phyloP scores from a whole-genome alignment of 2,113 vertebrate species.

The Labeo rohita region DNA sequence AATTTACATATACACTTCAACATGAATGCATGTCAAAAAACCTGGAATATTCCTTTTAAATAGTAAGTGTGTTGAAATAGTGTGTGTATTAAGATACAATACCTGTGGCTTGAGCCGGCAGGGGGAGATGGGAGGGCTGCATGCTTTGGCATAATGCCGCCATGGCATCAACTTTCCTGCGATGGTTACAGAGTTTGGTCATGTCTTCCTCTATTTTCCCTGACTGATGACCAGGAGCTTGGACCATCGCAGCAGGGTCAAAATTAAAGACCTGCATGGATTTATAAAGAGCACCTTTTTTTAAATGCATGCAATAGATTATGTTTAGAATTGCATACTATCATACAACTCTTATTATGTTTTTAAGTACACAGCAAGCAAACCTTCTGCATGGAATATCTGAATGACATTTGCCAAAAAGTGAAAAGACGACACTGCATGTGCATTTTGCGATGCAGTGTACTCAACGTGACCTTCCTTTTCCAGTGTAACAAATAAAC shows the following conservation, averaged over 20 bases:
- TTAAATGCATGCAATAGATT: neutral
- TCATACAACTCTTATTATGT: neutral
- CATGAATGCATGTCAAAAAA: neutral
- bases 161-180: slow-evolving; percentile 93
- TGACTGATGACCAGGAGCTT: slow-evolving; percentile 76
- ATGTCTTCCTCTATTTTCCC: slow-evolving; percentile 91
- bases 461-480: no score
- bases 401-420: neutral
- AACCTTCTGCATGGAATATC: neutral
- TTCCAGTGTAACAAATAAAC: no score
- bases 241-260: slow-evolving; percentile 82
- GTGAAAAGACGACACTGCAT: neutral
- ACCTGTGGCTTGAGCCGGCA: slow-evolving; percentile 72
- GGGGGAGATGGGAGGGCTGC: slow-evolving; percentile 79
- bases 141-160: slow-evolving; percentile 89
- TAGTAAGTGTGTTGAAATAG: neutral
- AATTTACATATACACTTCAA: no score
- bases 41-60: neutral
- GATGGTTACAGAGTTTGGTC: slow-evolving; percentile 95
- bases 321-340: neutral
- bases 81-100: neutral
- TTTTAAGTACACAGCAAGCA: neutral
- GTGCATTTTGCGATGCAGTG: no score
- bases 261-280: slow-evolving; percentile 87
- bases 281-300: neutral